phyloP scores from a whole-genome alignment of 2,113 vertebrate species.

The Larimichthys polyactis region DNA sequence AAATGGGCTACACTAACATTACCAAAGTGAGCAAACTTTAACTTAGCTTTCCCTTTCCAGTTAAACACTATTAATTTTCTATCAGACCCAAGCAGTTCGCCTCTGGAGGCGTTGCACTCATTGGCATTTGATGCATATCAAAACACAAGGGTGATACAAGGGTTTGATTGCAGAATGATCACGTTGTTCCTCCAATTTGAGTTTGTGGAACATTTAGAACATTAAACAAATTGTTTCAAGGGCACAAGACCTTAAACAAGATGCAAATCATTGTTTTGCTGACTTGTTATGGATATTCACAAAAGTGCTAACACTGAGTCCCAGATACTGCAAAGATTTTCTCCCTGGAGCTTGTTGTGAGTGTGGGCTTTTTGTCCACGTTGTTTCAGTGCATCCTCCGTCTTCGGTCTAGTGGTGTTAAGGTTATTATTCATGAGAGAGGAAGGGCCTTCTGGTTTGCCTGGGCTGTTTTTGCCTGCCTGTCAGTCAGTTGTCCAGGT shows the following conservation, averaged over 20 bases:
- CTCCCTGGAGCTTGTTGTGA: not conserved
- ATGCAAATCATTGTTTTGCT: not conserved
- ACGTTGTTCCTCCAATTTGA: not conserved
- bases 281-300: not conserved
- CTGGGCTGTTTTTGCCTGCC: not conserved
- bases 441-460: not conserved
- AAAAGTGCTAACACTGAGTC: not conserved
- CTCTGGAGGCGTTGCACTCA: too few species aligned
- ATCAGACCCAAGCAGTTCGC: too few species aligned
- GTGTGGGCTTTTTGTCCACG: not conserved
- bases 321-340: not conserved
- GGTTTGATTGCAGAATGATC: too few species aligned
- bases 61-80: too few species aligned
- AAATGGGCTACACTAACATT: too few species aligned
- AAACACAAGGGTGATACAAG: too few species aligned
- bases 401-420: not conserved
- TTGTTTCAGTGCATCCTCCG: not conserved
- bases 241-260: not conserved
- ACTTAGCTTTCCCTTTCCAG: too few species aligned
- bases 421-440: slow-evolving; percentile 25
- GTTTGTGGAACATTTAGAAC: not conserved
- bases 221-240: not conserved
- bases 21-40: too few species aligned
- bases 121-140: too few species aligned
- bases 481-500: not conserved